A percentile compares a stretch with the other conserved stretches of the same genome.
Evolutionary conservation across 2,113 vertebrate species (phyloP).

Genomic region (Myotis brandtii): DNA sequence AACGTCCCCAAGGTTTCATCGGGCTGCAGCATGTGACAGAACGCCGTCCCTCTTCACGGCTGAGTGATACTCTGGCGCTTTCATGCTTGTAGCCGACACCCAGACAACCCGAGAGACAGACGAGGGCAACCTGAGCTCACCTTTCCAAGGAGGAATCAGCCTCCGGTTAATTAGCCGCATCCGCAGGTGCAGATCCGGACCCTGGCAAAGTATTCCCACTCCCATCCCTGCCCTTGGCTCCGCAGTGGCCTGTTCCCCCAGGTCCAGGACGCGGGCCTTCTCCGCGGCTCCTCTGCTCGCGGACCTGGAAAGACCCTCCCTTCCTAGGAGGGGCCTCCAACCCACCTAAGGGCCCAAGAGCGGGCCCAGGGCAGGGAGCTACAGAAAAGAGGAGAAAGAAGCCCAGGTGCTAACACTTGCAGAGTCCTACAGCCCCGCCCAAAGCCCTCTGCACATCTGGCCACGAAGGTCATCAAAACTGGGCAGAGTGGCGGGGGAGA

Average conservation of each 20-base stretch:
- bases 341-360: rapidly evolving
- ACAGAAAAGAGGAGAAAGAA: not conserved
- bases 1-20: not conserved
- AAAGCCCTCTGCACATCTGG: not conserved
- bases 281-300: rapidly evolving
- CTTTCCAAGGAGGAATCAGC: not conserved
- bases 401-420: rapidly evolving
- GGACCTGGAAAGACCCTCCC: not conserved
- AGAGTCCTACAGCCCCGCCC: rapidly evolving
- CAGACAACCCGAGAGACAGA: not conserved
- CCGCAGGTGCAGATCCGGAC: rapidly evolving
- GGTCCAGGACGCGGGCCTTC: rapidly evolving
- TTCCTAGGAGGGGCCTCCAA: not conserved
- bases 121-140: rapidly evolving
- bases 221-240: rapidly evolving
- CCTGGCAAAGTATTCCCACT: rapidly evolving
- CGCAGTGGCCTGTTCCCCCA: rapidly evolving
- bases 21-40: rapidly evolving
- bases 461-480: not conserved
- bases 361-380: too few species aligned
- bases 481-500: too few species aligned
- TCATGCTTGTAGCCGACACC: rapidly evolving
- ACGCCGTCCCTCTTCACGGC: not conserved
- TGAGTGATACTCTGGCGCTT: not conserved
- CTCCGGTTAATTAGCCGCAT: rapidly evolving